Evolutionary conservation across 2,797 vertebrate species (phyloP).

Genomic region (Martes flavigula): DNA sequence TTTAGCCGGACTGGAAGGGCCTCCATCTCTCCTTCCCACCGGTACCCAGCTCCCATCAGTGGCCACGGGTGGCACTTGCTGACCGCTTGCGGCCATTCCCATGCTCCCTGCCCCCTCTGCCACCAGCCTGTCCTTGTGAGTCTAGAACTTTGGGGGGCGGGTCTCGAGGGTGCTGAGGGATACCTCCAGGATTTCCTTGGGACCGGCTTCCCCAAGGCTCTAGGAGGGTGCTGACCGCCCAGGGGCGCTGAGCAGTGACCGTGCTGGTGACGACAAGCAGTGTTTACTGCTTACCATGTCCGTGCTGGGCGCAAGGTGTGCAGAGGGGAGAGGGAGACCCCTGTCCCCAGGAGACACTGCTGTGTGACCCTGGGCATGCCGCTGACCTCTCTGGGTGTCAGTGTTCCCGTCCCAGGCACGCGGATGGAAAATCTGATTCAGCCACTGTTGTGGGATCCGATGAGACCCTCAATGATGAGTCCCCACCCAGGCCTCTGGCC

Average conservation of each 20-base stretch:
- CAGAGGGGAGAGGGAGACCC: background rate
- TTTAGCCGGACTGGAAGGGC: background rate
- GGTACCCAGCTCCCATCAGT: background rate
- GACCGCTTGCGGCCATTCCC: background rate
- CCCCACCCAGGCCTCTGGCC: background rate
- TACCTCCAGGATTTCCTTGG: background rate
- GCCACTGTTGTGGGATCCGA: background rate
- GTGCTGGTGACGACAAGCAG: accelerated
- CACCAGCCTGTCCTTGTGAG: background rate
- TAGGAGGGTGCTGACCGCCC: background rate
- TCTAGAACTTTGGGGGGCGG: background rate
- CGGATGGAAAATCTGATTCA: background rate
- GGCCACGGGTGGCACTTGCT: background rate
- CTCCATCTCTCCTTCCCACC: accelerated
- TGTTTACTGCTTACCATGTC: accelerated
- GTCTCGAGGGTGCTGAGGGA: background rate
- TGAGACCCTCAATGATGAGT: background rate
- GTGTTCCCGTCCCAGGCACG: background rate
- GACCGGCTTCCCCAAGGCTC: background rate
- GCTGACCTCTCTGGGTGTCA: background rate
- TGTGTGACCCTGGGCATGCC: background rate
- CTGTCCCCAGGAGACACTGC: background rate
- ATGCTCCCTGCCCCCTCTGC: accelerated
- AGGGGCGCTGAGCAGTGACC: background rate
- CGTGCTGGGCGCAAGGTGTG: background rate